phyloP scores from a whole-genome alignment of 2,888 invertebrate genomes.

The Cryptocephalus primarius region DNA sequence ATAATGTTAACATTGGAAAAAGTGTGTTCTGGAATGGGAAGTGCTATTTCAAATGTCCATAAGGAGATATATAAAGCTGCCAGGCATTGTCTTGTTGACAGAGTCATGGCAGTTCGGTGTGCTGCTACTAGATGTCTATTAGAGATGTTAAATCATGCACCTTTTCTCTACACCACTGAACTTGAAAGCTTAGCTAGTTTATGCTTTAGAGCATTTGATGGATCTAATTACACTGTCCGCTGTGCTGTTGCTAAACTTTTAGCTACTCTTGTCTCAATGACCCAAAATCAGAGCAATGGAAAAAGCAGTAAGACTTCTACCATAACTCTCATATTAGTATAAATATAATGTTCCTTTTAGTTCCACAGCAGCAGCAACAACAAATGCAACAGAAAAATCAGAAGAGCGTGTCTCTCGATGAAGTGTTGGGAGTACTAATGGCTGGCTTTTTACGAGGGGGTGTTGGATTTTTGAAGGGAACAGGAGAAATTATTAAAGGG shows the following conservation, averaged over 20 bases:
- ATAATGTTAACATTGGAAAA: slow-evolving; percentile 95
- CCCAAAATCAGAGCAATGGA: slow-evolving; percentile 51
- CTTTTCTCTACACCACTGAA: slow-evolving; percentile 77
- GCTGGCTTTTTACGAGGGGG: slow-evolving; percentile 92
- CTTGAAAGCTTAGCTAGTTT: slow-evolving; percentile 85
- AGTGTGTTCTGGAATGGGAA: slow-evolving; percentile 89
- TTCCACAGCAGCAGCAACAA: slow-evolving; percentile 7
- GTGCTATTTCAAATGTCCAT: slow-evolving; percentile 74
- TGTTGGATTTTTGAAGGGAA: slow-evolving; percentile 85
- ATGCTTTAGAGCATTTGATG: slow-evolving; percentile 85
- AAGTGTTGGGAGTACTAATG: slow-evolving; percentile 82
- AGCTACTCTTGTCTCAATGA: slow-evolving; percentile 77
- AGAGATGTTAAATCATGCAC: slow-evolving; percentile 80
- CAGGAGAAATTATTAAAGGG: slow-evolving; percentile 91
- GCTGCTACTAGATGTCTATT: slow-evolving; percentile 86
- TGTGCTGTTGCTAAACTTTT: slow-evolving; percentile 87
- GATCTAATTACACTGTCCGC: slow-evolving; percentile 83
- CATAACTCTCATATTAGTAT: not conserved
- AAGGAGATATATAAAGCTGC: slow-evolving; percentile 89
- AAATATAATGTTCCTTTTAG: not conserved
- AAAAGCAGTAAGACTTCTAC: slow-evolving; percentile 31
- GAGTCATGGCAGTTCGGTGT: slow-evolving; percentile 85
- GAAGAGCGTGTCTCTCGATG: slow-evolving; percentile 74
- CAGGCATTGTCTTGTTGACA: slow-evolving; percentile 77
- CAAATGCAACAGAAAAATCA: slow-evolving; percentile 28